Conservation (phyloP, 2,888 invertebrate genomes). For the Folsomia manolachei region DNA sequence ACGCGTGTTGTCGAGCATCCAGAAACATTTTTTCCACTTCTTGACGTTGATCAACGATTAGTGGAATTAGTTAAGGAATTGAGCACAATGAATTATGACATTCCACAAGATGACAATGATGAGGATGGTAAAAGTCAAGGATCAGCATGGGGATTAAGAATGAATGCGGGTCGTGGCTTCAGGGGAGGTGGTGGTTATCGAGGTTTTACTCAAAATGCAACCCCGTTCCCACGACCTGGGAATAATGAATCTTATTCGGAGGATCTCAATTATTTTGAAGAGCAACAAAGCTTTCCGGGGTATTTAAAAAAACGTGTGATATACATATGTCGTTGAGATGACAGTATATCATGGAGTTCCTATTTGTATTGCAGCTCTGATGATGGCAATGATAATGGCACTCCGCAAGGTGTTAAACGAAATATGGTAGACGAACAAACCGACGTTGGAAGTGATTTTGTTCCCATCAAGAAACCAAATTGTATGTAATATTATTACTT, state of each 20-base stretch:
- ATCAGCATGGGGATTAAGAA: too few species aligned
- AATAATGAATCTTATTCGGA: too few species aligned
- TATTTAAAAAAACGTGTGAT: not conserved
- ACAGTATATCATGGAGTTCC: too few species aligned
- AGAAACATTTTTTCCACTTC: conserved; percentile 67
- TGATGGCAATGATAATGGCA: not conserved
- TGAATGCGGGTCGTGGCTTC: not conserved
- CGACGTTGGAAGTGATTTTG: not conserved
- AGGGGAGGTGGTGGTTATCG: not conserved
- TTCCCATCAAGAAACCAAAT: not conserved
- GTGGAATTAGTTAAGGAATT: conserved; percentile 70
- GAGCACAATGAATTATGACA: conserved; percentile 58
- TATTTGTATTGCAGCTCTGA: not conserved
- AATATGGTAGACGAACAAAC: conserved; percentile 5
- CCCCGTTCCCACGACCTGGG: too few species aligned
- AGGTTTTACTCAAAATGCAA: too few species aligned
- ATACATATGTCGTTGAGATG: too few species aligned
- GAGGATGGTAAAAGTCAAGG: not conserved
- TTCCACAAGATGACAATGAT: too few species aligned
- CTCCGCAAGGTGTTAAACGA: conserved; percentile 2
- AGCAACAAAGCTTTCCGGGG: not conserved
- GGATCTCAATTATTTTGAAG: not conserved
- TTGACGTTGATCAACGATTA: conserved; percentile 65
- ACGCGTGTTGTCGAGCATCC: conserved; percentile 77
- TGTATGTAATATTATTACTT: not conserved